phyloP scores from a whole-genome alignment of 2,113 vertebrate species.

The Clupea harengus region DNA sequence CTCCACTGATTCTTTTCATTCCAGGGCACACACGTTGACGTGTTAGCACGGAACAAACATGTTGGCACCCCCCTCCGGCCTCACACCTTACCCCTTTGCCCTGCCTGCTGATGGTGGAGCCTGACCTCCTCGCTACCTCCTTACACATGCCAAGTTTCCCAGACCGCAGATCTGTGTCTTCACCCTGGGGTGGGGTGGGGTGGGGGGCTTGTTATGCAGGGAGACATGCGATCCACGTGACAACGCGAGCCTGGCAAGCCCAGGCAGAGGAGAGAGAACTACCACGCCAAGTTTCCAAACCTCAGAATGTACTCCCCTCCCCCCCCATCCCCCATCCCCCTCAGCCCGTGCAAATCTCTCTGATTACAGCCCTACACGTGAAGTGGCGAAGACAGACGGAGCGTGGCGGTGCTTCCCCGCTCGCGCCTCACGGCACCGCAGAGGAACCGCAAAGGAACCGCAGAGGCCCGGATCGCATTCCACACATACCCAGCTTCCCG shows the following conservation, averaged over 20 bases:
- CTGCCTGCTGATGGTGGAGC: not conserved
- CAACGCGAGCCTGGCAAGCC: not conserved
- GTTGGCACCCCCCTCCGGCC: not conserved
- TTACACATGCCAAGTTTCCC: not conserved
- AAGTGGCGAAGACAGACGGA: not conserved
- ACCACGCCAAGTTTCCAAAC: constrained; percentile 13
- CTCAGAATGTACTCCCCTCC: not conserved
- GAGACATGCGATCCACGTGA: not conserved
- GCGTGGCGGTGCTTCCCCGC: not conserved
- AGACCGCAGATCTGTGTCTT: not conserved
- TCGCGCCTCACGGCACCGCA: not conserved
- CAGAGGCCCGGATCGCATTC: not conserved
- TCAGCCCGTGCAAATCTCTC: not conserved
- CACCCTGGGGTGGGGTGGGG: not conserved
- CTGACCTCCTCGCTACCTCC: constrained; percentile 14
- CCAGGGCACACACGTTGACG: not conserved
- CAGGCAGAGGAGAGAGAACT: not conserved
- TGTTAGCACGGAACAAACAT: not conserved
- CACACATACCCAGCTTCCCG: constrained; percentile 82
- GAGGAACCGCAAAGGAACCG: not conserved
- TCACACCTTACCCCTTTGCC: not conserved
- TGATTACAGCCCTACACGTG: not conserved
- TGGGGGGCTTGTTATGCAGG: not conserved
- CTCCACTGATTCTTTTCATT: not conserved
- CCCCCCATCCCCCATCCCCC: not conserved